Conservation (phyloP, 2,797 vertebrate genomes). For the Buceros bicornis region DNA sequence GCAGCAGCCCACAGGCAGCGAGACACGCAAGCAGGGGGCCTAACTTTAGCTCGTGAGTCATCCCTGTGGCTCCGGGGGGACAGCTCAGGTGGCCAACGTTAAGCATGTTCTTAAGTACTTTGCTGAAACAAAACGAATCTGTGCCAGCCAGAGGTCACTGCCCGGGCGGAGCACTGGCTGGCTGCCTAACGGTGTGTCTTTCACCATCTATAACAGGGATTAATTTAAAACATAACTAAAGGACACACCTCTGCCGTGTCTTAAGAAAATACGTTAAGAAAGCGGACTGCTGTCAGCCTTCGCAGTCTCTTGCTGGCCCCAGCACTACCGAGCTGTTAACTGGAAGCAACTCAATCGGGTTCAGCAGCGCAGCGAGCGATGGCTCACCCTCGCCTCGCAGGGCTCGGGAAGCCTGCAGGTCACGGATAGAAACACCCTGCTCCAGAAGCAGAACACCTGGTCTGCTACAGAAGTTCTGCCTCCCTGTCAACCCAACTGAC, state of each 20-base stretch:
- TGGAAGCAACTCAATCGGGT: neutral
- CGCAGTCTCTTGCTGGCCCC: neutral
- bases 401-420: neutral
- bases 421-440: accelerated
- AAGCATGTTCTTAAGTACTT: conserved; percentile 25
- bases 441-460: neutral
- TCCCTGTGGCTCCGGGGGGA: conserved; percentile 30
- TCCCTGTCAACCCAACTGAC: neutral
- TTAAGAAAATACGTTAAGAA: neutral
- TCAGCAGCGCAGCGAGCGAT: neutral
- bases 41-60: conserved; percentile 72
- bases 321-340: accelerated
- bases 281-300: neutral
- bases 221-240: neutral
- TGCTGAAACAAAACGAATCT: neutral
- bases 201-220: neutral
- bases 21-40: neutral
- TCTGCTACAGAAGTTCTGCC: neutral
- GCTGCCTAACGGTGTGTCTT: neutral
- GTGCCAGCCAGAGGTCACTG: neutral
- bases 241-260: neutral
- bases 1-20: conserved; percentile 66
- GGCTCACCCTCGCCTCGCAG: neutral
- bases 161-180: neutral
- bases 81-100: conserved; percentile 66